Conservation (phyloP, 2,888 invertebrate genomes). For the Caenorhabditis sp. region DNA sequence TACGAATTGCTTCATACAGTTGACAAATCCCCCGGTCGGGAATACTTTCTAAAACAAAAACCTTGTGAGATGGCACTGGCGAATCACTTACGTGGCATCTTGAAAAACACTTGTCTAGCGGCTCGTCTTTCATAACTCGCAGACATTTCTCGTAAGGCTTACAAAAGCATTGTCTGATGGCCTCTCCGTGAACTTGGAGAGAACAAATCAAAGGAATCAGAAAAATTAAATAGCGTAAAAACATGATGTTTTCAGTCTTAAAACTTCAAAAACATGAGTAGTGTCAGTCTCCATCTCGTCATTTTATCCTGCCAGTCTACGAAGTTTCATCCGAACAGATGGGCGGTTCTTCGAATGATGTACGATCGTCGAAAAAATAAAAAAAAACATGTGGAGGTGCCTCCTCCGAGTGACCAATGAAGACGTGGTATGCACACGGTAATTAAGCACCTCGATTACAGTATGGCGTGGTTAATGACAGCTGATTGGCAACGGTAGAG, state of each 20-base stretch:
- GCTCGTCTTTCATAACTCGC: constrained; percentile 1
- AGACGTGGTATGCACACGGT: constrained; percentile 34
- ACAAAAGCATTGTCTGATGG: constrained; percentile 44
- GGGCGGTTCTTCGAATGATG: neutral
- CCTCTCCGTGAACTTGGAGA: no score
- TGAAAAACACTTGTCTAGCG: constrained; percentile 27
- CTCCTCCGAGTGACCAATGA: constrained; percentile 50
- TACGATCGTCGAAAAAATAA: neutral
- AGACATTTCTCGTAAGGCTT: constrained; percentile 45
- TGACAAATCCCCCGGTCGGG: constrained; percentile 26
- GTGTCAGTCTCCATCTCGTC: constrained; percentile 3
- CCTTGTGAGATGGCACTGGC: neutral
- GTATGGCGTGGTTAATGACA: constrained; percentile 57
- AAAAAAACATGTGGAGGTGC: constrained; percentile 43
- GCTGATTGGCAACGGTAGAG: constrained; percentile 41
- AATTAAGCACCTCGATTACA: constrained; percentile 32
- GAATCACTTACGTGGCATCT: constrained; percentile 22
- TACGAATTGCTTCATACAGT: constrained; percentile 21
- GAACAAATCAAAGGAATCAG: neutral
- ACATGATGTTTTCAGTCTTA: neutral
- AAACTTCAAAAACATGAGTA: neutral
- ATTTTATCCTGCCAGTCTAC: constrained; percentile 6
- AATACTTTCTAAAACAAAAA: constrained; percentile 23
- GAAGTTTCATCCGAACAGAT: neutral
- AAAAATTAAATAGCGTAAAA: neutral